Evolutionary conservation across 2,113 vertebrate species (phyloP).

Genomic region (Melierax canorus): DNA sequence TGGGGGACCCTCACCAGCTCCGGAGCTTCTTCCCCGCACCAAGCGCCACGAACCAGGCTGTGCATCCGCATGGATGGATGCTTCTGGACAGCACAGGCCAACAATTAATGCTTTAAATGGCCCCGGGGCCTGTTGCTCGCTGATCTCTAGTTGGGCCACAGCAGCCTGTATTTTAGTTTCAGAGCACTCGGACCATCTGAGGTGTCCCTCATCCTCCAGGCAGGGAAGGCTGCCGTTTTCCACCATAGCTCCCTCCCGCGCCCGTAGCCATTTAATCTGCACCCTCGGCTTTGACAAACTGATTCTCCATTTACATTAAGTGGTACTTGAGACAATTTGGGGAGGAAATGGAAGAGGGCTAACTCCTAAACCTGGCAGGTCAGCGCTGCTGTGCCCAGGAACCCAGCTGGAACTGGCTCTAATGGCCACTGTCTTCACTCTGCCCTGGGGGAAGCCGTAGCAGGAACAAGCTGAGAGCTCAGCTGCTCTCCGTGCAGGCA

Average conservation of each 20-base stretch:
- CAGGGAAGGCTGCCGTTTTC: background rate
- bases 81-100: background rate
- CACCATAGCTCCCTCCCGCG: background rate
- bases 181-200: background rate
- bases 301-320: background rate
- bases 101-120: background rate
- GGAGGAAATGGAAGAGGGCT: background rate
- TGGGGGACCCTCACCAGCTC: background rate
- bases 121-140: background rate
- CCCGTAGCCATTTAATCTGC: background rate
- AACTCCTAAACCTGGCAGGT: background rate
- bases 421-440: background rate
- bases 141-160: background rate
- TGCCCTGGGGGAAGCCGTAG: background rate
- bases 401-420: background rate
- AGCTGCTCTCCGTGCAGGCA: background rate
- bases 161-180: background rate
- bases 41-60: fast-evolving
- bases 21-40: background rate
- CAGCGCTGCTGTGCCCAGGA: background rate
- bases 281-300: background rate
- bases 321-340: background rate
- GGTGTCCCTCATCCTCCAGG: background rate
- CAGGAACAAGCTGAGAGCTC: background rate
- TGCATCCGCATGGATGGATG: fast-evolving